Evolutionary conservation across 2,113 vertebrate species (phyloP).

Genomic region (Phocoena sinus): DNA sequence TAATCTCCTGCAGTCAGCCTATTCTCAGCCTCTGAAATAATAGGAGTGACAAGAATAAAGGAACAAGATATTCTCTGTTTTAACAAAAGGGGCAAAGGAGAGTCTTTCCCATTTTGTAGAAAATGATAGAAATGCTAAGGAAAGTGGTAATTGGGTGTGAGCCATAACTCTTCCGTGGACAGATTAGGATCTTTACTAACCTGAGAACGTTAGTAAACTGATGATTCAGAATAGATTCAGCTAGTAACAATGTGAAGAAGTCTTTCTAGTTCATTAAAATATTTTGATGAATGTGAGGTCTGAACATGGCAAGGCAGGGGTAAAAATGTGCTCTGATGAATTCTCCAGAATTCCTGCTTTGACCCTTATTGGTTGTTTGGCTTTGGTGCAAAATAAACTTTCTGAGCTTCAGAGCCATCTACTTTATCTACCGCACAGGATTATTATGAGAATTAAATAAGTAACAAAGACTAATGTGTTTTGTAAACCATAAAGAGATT

Average conservation of each 20-base stretch:
- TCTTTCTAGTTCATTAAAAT: not conserved
- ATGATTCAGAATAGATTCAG: not conserved
- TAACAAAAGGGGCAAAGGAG: not conserved
- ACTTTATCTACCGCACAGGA: not conserved
- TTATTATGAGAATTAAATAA: not conserved
- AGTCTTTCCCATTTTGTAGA: not conserved
- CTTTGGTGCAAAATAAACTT: not conserved
- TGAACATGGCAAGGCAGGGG: not conserved
- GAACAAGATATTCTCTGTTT: not conserved
- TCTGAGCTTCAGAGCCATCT: not conserved
- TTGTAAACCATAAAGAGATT: not conserved
- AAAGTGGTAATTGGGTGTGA: not conserved
- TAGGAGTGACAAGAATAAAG: not conserved
- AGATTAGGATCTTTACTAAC: not conserved
- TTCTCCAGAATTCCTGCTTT: not conserved
- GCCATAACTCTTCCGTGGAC: not conserved
- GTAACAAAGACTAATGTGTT: not conserved
- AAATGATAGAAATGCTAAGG: slow-evolving; percentile 11
- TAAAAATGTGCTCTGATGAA: not conserved
- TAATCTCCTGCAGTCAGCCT: not conserved
- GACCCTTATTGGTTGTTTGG: not conserved
- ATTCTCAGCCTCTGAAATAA: not conserved
- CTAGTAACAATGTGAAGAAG: not conserved
- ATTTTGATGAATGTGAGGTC: not conserved
- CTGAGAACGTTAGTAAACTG: not conserved